Evolutionary conservation across 2,113 vertebrate genomes (phyloP).

Genomic region (Bagarius yarrelli): DNA sequence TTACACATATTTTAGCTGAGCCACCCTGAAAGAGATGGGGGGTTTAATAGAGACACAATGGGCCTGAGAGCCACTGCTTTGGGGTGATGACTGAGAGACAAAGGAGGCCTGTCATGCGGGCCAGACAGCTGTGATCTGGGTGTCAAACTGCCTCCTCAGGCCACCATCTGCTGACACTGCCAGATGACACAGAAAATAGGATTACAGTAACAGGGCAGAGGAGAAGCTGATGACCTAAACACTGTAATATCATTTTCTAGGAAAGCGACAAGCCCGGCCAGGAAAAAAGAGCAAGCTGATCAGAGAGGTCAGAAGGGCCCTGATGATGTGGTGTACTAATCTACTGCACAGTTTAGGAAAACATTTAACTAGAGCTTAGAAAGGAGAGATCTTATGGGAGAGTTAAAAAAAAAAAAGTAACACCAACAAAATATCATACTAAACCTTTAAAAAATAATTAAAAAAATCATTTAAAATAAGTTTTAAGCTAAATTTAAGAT

Average conservation of each 20-base stretch:
- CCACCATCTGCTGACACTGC: constrained; percentile 70
- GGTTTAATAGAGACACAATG: constrained; percentile 53
- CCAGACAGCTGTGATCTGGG: constrained; percentile 66
- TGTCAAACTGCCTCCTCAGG: constrained; percentile 57
- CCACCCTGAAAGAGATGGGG: constrained; percentile 47
- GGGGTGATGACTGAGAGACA: constrained; percentile 58
- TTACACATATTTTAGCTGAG: constrained; percentile 55
- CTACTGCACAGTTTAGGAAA: constrained; percentile 18
- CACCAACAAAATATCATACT: too few relatives aligned
- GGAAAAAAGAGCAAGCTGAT: constrained; percentile 59
- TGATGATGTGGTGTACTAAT: constrained; percentile 16
- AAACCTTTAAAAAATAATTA: too few relatives aligned
- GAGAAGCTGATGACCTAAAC: constrained; percentile 69
- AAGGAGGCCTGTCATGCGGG: constrained; percentile 59
- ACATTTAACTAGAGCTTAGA: constrained; percentile 35
- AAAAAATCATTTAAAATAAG: too few relatives aligned
- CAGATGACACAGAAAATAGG: constrained; percentile 76
- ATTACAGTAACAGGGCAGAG: constrained; percentile 70
- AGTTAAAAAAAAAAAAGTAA: not conserved
- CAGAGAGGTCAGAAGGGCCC: constrained; percentile 60
- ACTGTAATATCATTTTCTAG: constrained; percentile 69
- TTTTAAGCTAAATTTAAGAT: too few relatives aligned
- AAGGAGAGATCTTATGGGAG: constrained; percentile 27
- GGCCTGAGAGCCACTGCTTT: constrained; percentile 48
- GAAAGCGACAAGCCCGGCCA: constrained; percentile 43